phyloP scores from a whole-genome alignment of 2,888 invertebrate species.

The Drosophila paramelanica region DNA sequence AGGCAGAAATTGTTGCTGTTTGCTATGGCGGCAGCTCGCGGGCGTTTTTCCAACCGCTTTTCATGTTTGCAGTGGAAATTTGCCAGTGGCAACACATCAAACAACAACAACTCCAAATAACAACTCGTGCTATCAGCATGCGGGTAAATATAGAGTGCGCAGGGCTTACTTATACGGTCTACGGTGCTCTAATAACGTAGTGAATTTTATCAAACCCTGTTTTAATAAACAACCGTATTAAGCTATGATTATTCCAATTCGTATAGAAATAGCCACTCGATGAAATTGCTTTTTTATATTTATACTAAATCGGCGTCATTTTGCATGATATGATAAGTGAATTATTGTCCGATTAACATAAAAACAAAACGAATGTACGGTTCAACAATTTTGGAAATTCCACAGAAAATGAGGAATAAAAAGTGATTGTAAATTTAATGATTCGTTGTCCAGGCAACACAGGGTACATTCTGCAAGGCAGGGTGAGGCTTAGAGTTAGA shows the following conservation, averaged over 20 bases:
- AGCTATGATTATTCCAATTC: no score
- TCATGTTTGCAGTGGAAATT: slow-evolving; percentile 75
- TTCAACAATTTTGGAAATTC: neutral
- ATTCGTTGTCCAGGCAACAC: neutral
- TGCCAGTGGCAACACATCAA: slow-evolving; percentile 33
- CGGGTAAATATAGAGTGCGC: slow-evolving; percentile 30
- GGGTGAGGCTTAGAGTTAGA: neutral
- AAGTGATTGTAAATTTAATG: neutral
- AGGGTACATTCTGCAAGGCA: neutral
- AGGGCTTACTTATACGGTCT: neutral
- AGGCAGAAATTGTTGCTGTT: slow-evolving; percentile 7
- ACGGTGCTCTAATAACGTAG: no score
- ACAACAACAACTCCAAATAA: slow-evolving; percentile 37
- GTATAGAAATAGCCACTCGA: no score
- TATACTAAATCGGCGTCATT: no score
- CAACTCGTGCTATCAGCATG: slow-evolving; percentile 41
- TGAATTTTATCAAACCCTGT: no score
- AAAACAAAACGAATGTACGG: neutral
- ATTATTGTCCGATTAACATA: neutral
- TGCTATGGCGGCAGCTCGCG: slow-evolving; percentile 37
- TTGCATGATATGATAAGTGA: no score
- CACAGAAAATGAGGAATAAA: no score
- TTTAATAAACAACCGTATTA: no score
- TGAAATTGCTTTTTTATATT: neutral
- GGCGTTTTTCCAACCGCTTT: slow-evolving; percentile 68